Base-by-base conservation (phyloP, 2,888 invertebrate genomes). In the Habrosyne pyritoides region DNA sequence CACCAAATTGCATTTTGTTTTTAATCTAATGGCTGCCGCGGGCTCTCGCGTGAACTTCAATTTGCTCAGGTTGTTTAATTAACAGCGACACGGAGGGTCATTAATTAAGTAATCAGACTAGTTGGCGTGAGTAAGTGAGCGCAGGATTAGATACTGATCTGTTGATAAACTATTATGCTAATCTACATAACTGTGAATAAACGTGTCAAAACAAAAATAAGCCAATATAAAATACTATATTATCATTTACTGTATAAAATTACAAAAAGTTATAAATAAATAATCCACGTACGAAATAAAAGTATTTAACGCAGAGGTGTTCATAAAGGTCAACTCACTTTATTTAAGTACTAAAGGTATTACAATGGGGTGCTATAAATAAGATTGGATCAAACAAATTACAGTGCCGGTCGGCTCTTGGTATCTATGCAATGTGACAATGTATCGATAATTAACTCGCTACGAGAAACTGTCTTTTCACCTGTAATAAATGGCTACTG, bases 91-190 rank as follows among this genome's bases (percentile, higher is more conserved):
- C 86, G 88, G 87, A 78, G 77, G 83, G 82, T 89, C 89, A 91
- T 91, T 91, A 91, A 91, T 91, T 90, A 90, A 91, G 87, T 85
- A 89, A 89, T 91, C 89, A 89, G 89, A 86, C 84, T 81, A 84
- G 85, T 84, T 77, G 76, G 79, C 77, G 82, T 78, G 76, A 81
- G 81, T 80, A 80, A 83, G 78, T 77, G 76, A 71, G 69, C 69
- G 64, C 69, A 64, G 81, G 83, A 86, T 88, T 85, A 89, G 83
- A 84, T 77, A 81, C 81, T 78, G n/a, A 33, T n/a, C 33, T 33
- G 33, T n/a, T 33, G 12, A 30, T 30, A 4, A 30, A 33, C 33
- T 4, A 33, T 33, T 33, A 33, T 33, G n/a, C n/a, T 33, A 33
- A 2, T n/a, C 33, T 33, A 33, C 4, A 12, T 33, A 33, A 33